These are phyloP conservation scores for Clarias batrachus DNA, from an alignment of 2,113 vertebrate species.

Conservation along the genomic window DNA sequence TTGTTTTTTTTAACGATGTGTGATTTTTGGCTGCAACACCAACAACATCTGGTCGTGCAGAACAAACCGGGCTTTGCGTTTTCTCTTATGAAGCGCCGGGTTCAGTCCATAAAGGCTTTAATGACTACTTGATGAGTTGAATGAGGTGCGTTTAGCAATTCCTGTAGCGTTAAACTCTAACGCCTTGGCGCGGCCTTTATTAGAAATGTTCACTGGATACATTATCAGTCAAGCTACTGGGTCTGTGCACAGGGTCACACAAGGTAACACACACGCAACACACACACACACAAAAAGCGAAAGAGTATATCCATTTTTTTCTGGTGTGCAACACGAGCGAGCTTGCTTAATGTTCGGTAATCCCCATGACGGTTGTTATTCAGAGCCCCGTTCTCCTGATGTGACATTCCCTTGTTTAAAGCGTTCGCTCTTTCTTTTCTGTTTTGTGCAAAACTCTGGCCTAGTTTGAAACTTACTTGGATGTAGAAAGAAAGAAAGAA, in stretches of 20 bases:
- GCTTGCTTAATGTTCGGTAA: constrained; percentile 43
- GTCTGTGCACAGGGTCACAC: neutral
- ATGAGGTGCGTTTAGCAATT: neutral
- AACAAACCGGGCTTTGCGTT: neutral
- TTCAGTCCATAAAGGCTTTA: neutral
- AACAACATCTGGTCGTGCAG: neutral
- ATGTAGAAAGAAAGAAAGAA: neutral
- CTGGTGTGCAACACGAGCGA: constrained; percentile 34
- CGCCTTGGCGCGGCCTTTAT: neutral
- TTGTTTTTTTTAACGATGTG: neutral
- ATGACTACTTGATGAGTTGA: constrained; percentile 2
- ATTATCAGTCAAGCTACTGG: neutral
- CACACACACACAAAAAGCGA: neutral
- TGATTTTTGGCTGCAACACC: neutral
- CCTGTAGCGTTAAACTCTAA: constrained; percentile 8
- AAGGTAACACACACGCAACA: constrained; percentile 28
- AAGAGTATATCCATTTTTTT: constrained; percentile 11
- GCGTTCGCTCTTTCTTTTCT: neutral
- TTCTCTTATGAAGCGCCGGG: neutral
- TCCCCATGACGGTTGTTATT: constrained; percentile 34
- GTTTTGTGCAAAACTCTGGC: neutral
- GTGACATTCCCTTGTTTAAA: constrained; percentile 27
- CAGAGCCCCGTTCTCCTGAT: constrained; percentile 24
- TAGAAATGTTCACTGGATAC: neutral
- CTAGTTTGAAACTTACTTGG: neutral